Evolutionary conservation across 2,113 vertebrate genomes (phyloP).

Genomic region (Pituophis catenifer): DNA sequence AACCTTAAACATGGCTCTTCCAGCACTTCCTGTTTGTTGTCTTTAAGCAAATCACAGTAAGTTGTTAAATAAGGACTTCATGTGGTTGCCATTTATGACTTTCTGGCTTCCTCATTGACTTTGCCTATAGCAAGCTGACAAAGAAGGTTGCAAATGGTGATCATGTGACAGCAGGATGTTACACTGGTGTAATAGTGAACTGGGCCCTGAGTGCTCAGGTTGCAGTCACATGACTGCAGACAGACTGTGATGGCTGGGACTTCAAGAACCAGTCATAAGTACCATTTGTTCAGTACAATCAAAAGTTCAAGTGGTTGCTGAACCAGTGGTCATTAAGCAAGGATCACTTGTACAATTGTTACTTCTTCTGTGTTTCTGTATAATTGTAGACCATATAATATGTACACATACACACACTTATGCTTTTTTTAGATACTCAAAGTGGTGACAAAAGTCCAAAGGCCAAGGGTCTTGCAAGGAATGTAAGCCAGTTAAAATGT

Average conservation of each 20-base stretch:
- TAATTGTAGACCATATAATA: not conserved
- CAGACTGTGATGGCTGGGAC: not conserved
- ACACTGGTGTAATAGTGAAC: not conserved
- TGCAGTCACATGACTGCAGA: not conserved
- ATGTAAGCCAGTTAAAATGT: constrained; percentile 18
- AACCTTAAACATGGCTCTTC: not conserved
- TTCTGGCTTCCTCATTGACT: not conserved
- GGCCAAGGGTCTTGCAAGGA: constrained; percentile 41
- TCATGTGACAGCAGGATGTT: not conserved
- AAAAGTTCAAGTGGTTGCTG: not conserved
- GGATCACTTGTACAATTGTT: rapidly evolving
- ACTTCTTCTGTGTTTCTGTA: not conserved
- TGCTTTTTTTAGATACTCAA: constrained; percentile 49
- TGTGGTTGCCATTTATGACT: not conserved
- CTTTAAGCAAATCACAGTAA: not conserved
- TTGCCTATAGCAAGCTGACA: not conserved
- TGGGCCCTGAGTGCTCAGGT: not conserved
- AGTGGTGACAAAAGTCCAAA: constrained; percentile 19
- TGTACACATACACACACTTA: not conserved
- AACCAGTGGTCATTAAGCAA: not conserved
- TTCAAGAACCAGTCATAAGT: not conserved
- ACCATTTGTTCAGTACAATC: not conserved
- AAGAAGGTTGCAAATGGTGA: not conserved
- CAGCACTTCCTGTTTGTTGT: not conserved
- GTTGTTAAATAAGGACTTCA: not conserved